Evolutionary conservation across 2,797 vertebrate species (phyloP), one percentile per base, ranked within the genome.

Genomic region (Phataginus tetradactyla): DNA sequence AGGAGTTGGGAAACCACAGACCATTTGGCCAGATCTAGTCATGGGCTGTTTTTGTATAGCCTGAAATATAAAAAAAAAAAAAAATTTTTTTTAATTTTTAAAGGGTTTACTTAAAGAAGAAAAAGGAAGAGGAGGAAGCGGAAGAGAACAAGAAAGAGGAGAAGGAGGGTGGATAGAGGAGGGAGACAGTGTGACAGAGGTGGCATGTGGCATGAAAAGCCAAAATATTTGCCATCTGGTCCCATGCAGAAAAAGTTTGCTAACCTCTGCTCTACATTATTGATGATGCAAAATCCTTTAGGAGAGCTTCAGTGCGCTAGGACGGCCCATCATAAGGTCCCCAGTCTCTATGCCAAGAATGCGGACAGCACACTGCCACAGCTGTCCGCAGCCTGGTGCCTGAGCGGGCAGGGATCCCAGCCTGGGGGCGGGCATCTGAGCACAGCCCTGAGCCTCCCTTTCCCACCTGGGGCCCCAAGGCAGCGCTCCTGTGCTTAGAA

Each of bases 201-300:
- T 37, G 63, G 14, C 23, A 86, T 53, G 37, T 81, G 39, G 2
- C 10, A 20, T n/a, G 15, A 32, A 81, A 78, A 63, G 2, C 17
- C 42, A 77, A 95, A 81, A 42, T n/a, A 68, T 55, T 77, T 95
- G n/a, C 49, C 61, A 27, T 71, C 55, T 89, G n/a, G 25, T 86
- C 5, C 90, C 53, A 64, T 39, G 34, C 21, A 66, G 18, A 57
- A 57, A 51, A 84, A 59, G 21, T n/a, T 37, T 86, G 49, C 55
- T 51, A 75, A 45, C 32, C 5, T 12, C 55, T 77, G 21, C 53
- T 86, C 55, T 64, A 78, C 64, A 95, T 68, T 74, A 63, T 37
- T 63, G 37, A 37, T 17, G 59, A 5, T 55, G 14, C 69, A 27
- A 68, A 29, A 59, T 42, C 20, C 21, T 68, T 79, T 45, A 64